Evolutionary conservation across 2,797 vertebrate genomes (phyloP), one percentile per base, ranked within the genome.

Genomic region (Fratercula arctica): DNA sequence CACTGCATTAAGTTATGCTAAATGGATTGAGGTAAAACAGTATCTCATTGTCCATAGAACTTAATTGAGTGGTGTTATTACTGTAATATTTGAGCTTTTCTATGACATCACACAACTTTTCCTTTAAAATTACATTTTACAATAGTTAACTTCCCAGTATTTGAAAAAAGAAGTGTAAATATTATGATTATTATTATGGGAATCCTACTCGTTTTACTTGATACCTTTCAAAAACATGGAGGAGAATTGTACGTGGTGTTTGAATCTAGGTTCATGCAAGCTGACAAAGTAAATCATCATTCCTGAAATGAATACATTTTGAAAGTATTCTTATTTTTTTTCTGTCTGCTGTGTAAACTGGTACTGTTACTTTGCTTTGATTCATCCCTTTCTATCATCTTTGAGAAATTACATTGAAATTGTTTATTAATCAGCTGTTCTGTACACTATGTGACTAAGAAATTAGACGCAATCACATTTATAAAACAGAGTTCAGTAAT

Each of bases 391-490:
- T 78, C 68, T 53, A 82, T 1, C 3, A 57, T 67, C 53, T 76
- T 77, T 80, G 61, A 90, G 50, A 80, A 94, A 69, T 66, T 6
- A 57, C 8, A 56, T 25, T 73, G 89, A 66, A 66, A 57, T 74
- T 67, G 46, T 85, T 93, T 89, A 76, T 89, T 92, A 72, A 26
- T 89, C 66, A 46, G 41, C 56, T 87, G 16, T 77, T 61, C 75
- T 64, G 11, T 83, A 64, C 10, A 33, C 28, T 78, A 72, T 26
- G 18, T 66, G 72, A 73, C 73, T 53, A 75, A 95, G 79, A 88
- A 95, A 86, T 91, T 53, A 83, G 35, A 93, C 75, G 16, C 77
- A 93, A 81, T 94, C 33, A 7, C 72, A 64, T 85, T 87, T 96
- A 79, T 93, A 64, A 85, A 63, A n/a, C 43, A 81, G 11, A 69